Evolutionary conservation across 2,888 invertebrate genomes (phyloP), one percentile per base, ranked within the genome.

Genomic region (Automeris io): DNA sequence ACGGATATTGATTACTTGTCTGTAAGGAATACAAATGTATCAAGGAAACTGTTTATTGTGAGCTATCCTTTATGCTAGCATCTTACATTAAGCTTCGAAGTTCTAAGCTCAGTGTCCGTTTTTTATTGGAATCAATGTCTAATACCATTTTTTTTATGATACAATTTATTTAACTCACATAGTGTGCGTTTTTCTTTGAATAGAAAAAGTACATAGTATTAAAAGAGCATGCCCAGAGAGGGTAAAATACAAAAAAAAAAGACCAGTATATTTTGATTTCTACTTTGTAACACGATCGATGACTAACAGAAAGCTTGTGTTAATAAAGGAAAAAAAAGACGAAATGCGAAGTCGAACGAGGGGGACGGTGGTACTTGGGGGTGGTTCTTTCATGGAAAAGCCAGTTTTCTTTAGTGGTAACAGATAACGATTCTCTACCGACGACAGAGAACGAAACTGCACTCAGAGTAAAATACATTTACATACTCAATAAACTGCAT

Each of bases 381-480:
- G 82, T 66, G 80, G 76, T 75, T 81, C 79, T 75, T 80, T 80
- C 77, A 74, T 71, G 67, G 77, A 77, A 78, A 82, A 83, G 79
- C 72, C 82, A 82, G 85, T 82, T 83, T 83, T 77, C 82, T 85
- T 86, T 79, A 81, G 77, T 86, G 75, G 82, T 82, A 85, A 85
- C 81, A 85, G 86, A 85, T 86, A 85, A 86, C 85, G 85, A 86
- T 85, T 83, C 82, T 65, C 71, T 76, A 76, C 79, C 77, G 79
- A 77, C 85, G 81, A 80, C 80, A 73, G 83, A 83, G 85, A 82
- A 82, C 82, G 79, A 80, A 80, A 80, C 77, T 80, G 77, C 79
- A 81, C 67, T 76, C 69, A 66, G 71, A 74, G 66, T 73, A n/a
- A 68, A 67, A 71, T 75, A 70, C 65, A 74, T 77, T 72, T 81